Base-by-base conservation (phyloP, 2,888 invertebrate species). In the Pristionchus arcanus region DNA sequence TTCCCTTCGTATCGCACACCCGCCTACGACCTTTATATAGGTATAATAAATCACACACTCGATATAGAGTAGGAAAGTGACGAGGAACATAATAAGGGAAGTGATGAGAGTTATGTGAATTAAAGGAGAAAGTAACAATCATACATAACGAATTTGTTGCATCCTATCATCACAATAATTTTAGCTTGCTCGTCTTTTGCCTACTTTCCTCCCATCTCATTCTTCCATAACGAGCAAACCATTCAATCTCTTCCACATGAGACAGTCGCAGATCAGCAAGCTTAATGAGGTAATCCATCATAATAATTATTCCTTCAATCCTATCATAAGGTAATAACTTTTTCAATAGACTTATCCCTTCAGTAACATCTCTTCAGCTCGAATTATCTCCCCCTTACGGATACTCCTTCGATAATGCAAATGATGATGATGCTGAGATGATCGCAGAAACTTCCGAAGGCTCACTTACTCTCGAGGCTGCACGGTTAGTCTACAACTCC, bases 201-300 rank as follows among this genome's bases (percentile, higher is more conserved):
- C 89, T 49, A 28, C 89, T 21, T 83, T 28, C 28, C 81, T 89
- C 11, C 89, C 89, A 19, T 59, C 88, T 19, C 89, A 89, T 42
- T 83, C 63, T 15, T 77, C 89, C 89, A 83, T 63, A 42, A 28
- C 28, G 63, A 59, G 49, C 63, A 81, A 66, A 28, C 89, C 89
- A 7, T 89, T 68, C 53, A 77, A 89, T 34, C 89, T 89, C 49
- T 89, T 89, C 89, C 49, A 89, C 37, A 89, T 89, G 81, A 77
- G 49, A 25, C 31, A 81, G 9, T 21, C 16, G 0, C 89, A 89
- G 25, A 55, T 89, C n/a, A 63, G 19, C 63, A 89, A 81, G 66
- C 81, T 89, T 25, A 42, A 37, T 19, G 83, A 89, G 89, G 89
- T 89, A 66, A 9, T 42, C 2, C 63, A 63, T n/a, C 63, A n/a